A percentile compares a stretch with the other conserved stretches of the same genome.
Evolutionary conservation across 2,113 vertebrate genomes (phyloP).

Genomic region (Gallinago undulata): DNA sequence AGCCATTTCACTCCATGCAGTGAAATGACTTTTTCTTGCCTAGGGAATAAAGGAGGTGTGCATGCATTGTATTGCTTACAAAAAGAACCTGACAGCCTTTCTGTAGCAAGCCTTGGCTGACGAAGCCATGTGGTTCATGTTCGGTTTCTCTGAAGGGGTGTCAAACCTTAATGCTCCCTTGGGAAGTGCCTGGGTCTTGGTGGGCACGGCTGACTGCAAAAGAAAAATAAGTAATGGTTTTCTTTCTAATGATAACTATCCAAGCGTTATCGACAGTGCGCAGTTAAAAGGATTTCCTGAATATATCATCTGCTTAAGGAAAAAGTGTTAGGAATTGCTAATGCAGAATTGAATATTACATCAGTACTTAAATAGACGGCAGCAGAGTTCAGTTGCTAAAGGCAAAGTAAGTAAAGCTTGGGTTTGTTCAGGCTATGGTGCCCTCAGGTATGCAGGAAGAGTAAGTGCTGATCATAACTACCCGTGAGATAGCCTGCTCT

Average conservation of each 20-base stretch:
- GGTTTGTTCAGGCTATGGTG: not conserved
- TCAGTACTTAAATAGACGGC: not conserved
- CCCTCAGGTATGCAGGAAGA: not conserved
- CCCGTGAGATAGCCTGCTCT: not conserved
- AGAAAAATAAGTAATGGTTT: constrained; percentile 44
- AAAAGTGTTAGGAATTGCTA: constrained; percentile 24
- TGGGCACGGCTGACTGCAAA: constrained; percentile 24
- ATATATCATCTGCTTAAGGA: constrained; percentile 38
- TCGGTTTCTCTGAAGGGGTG: constrained; percentile 25
- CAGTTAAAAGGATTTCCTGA: constrained; percentile 68
- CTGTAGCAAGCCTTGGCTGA: constrained; percentile 3
- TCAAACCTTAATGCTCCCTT: constrained; percentile 34
- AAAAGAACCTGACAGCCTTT: constrained; percentile 7
- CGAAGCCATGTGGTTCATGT: not conserved
- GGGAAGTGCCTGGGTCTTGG: constrained; percentile 45
- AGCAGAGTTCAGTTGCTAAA: not conserved
- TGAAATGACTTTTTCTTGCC: not conserved
- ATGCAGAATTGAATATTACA: not conserved
- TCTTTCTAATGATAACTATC: constrained; percentile 24
- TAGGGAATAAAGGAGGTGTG: not conserved
- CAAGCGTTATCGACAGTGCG: constrained; percentile 39
- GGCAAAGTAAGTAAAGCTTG: not conserved
- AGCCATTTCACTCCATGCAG: not conserved
- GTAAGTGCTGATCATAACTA: not conserved
- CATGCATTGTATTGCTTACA: not conserved